These are phyloP conservation scores for Sciurus vulgaris DNA, from an alignment of 2,797 vertebrate genomes.

Conservation along the genomic window DNA sequence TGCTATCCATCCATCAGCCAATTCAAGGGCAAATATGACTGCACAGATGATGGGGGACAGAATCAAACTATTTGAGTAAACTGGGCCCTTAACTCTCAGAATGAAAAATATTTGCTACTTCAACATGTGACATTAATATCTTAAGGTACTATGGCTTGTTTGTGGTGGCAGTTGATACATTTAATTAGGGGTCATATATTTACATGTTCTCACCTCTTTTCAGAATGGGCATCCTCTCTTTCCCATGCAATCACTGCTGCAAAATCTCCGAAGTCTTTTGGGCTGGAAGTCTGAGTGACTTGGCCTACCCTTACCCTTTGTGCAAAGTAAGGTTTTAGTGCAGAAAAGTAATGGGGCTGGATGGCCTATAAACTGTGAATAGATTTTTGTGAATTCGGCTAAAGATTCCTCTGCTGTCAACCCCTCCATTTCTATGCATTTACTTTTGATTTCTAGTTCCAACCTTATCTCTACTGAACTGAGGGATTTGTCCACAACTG, in stretches of 20 bases:
- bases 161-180: not conserved
- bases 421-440: slow-evolving; percentile 6
- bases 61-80: slow-evolving; percentile 33
- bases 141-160: not conserved
- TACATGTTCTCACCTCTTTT: slow-evolving; percentile 1
- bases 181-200: not conserved
- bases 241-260: not conserved
- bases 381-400: slow-evolving; percentile 28
- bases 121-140: slow-evolving; percentile 36
- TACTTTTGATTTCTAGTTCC: slow-evolving; percentile 72
- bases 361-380: slow-evolving; percentile 4
- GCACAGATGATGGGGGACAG: not conserved
- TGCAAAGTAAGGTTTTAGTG: slow-evolving; percentile 43
- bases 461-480: slow-evolving; percentile 63
- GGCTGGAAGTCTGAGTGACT: not conserved
- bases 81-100: slow-evolving; percentile 35
- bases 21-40: not conserved
- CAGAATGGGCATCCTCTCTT: not conserved
- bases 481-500: slow-evolving; percentile 62
- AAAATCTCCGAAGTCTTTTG: not conserved
- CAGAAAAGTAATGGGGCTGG: slow-evolving; percentile 44
- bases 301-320: slow-evolving; percentile 20
- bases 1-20: slow-evolving; percentile 7
- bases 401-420: slow-evolving; percentile 37
- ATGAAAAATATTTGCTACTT: slow-evolving; percentile 57